Conservation (phyloP, 2,888 invertebrate genomes). For the Phyllotreta striolata region DNA sequence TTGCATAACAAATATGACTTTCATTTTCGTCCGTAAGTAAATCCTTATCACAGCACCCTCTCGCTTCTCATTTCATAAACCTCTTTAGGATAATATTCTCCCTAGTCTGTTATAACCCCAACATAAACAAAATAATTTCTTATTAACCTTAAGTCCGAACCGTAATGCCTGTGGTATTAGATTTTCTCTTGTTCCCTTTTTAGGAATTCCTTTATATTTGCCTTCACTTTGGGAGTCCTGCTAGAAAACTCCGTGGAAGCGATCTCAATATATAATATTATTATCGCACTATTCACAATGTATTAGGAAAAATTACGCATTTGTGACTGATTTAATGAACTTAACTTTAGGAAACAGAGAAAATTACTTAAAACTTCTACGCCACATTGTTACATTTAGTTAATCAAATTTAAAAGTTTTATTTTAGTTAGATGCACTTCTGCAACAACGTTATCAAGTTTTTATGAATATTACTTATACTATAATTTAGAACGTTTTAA, state of each 20-base stretch:
- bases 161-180: conserved; percentile 28
- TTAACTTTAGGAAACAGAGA: too few species aligned
- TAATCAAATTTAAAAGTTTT: too few species aligned
- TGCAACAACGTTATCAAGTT: too few species aligned
- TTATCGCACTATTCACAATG: not conserved
- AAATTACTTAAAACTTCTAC: too few species aligned
- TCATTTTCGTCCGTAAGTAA: conserved; percentile 36
- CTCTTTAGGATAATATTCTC: conserved; percentile 35
- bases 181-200: conserved; percentile 24
- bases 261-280: too few species aligned
- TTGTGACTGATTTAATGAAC: not conserved
- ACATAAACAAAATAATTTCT: conserved; percentile 39
- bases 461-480: too few species aligned
- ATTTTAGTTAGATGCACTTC: too few species aligned
- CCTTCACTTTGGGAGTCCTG: conserved; percentile 14
- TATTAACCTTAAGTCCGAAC: conserved; percentile 38
- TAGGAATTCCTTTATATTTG: conserved; percentile 23
- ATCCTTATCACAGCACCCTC: conserved; percentile 33
- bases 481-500: too few species aligned
- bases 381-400: too few species aligned
- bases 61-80: conserved; percentile 32
- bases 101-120: conserved; percentile 24
- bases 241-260: too few species aligned
- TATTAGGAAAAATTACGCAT: conserved; percentile 1
- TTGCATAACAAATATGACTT: conserved; percentile 28